Base-by-base conservation (phyloP, 2,113 vertebrate species). In the Lampris incognitus region DNA sequence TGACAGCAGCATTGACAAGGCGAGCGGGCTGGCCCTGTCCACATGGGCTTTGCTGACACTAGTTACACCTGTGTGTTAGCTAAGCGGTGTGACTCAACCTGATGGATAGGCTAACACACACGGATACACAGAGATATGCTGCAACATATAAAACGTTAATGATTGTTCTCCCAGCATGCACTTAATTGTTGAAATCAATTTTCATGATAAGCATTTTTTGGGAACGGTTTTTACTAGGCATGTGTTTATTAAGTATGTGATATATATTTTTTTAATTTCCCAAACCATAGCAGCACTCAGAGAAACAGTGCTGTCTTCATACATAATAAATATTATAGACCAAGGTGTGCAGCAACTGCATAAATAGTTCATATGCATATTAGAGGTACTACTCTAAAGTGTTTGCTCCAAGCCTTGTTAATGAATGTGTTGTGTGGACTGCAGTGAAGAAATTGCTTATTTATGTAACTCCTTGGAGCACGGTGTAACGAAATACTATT, bases 301-400 rank as follows among this genome's bases (percentile, higher is more conserved):
- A 69, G 66, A 60, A 63, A 70, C 69, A 67, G 42, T 40, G 52
- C 46, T 58, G 64, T 78, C 56, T 60, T 82, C 70, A 84, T 82
- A 42, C 69, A 88, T 86, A 84, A 86, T 86, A 71, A 74, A 85
- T 68, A 58, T 36, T 51, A 48, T 42, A 56, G 37, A 61, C 49
- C 51, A 49, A 78, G 70, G 68, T 80, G 82, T 66, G 62, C 54
- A 54, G 68, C 58, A 48, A 41, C 74, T 70, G 64, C 67, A 86
- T 85, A 78, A 85, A 84, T 63, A 75, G 63, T 76, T 78, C 44
- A 82, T 82, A 58, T 78, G 64, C 78, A 75, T 67, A 72, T 69
- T 63, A 42, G 6, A 74, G 57, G 59, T 70, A 66, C 63, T 4
- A 13, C 63, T 69, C 51, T 54, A 54, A n/a, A 46, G 44, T 49